Base-by-base conservation (phyloP, 1,140 invertebrate species). In the Cyclina sinensis region DNA sequence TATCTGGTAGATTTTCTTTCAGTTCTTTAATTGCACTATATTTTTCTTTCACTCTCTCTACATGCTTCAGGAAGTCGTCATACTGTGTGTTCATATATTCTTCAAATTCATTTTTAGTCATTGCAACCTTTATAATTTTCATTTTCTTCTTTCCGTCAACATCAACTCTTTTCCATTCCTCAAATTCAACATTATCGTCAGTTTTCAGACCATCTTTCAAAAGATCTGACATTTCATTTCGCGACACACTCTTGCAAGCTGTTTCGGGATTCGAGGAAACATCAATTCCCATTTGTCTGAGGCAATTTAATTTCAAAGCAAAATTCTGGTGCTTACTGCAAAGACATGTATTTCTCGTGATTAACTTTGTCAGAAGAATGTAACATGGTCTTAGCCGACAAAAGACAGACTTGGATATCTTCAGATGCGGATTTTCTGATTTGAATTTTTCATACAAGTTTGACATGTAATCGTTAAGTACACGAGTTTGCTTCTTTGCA, bases 81-180 rank as follows among this genome's bases (percentile, higher is more conserved):
- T 54, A 48, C 27, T 86, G n/a, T 11, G 16, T 9, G 0, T 73
- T 9, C 32, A 85, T 57, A 11, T 48, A 43, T 24, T 21, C 21
- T 5, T 30, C 27, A 37, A 89, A 89, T 43, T 86, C 57, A 46
- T 85, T 32, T 79, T 79, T 89, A 16, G 0, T 11, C 32, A 74
- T 14, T 18, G 14, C 37, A 14, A 9, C n/a, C 30, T 89, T 51
- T 12, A 37, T 27, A 21, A 62, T 79, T 48, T 54, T 37, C 35
- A 48, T 89, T 43, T 79, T 65, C 18, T 32, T 76, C 32, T 65
- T 76, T 4, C 73, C 70, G n/a, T 37, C 30, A 35, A 81, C 73
- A 1, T 80, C 37, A n/a, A 88, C 86, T 35, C 76, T 51, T 68
- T 59, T 80, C 86, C 86, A 81, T 37, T 88, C 21, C 24, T 84